Evolutionary conservation across 2,113 vertebrate species (phyloP).

Genomic region (Anoplopoma fimbria): DNA sequence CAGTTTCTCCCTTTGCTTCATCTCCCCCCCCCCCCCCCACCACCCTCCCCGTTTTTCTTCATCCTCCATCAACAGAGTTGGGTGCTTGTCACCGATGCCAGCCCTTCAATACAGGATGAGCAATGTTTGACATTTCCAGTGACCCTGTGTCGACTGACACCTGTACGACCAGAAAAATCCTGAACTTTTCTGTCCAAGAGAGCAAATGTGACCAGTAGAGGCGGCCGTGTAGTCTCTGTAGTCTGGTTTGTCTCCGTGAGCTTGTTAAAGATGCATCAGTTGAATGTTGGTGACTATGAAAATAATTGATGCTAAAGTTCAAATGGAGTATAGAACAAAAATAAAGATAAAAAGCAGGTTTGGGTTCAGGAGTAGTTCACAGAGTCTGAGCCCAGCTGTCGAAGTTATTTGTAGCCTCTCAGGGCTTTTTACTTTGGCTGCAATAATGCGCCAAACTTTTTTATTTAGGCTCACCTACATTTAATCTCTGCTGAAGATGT

Average conservation of each 20-base stretch:
- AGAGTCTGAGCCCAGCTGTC: background rate
- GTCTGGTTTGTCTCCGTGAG: slow-evolving; percentile 15
- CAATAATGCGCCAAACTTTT: background rate
- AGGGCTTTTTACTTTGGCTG: background rate
- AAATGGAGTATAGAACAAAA: background rate
- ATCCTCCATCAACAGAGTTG: slow-evolving; percentile 44
- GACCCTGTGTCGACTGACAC: slow-evolving; percentile 25
- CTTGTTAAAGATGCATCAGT: slow-evolving; percentile 14
- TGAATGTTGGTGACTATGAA: background rate
- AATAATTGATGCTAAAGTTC: slow-evolving; percentile 1
- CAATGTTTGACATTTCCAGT: slow-evolving; percentile 56
- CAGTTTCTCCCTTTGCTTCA: slow-evolving; percentile 32
- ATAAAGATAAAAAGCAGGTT: background rate
- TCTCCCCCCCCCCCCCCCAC: background rate
- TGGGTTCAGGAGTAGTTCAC: background rate
- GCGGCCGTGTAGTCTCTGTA: background rate
- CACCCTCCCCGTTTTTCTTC: slow-evolving; percentile 11
- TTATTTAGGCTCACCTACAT: background rate
- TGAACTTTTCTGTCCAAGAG: slow-evolving; percentile 34
- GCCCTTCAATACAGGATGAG: slow-evolving; percentile 36
- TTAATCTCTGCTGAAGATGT: background rate
- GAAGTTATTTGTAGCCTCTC: background rate
- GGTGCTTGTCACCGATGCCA: slow-evolving; percentile 16
- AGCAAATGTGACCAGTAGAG: slow-evolving; percentile 36
- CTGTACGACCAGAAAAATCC: slow-evolving; percentile 20